phyloP scores from a whole-genome alignment of 2,113 vertebrate species.

The Eulemur macaco region DNA sequence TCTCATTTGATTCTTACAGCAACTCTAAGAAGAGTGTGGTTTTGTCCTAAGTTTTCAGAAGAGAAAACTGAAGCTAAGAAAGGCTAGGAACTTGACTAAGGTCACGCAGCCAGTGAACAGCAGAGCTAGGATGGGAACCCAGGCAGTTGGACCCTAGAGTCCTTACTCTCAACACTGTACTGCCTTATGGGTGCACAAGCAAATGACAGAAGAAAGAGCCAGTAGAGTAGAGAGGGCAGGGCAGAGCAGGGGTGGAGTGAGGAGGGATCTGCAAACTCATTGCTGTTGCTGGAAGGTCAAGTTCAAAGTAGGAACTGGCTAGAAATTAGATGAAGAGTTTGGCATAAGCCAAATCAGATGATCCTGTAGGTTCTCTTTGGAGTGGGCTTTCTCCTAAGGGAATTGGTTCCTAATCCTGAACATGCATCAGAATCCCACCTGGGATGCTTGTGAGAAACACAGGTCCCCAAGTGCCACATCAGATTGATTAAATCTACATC shows the following conservation, averaged over 20 bases:
- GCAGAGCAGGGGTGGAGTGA: background rate
- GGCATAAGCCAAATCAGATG: background rate
- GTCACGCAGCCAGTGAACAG: background rate
- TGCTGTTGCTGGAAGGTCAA: background rate
- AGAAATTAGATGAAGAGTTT: background rate
- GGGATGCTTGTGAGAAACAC: background rate
- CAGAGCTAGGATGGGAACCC: background rate
- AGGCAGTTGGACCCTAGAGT: background rate
- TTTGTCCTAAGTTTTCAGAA: constrained; percentile 27
- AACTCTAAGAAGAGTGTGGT: background rate
- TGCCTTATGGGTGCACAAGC: background rate
- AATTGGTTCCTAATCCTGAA: background rate
- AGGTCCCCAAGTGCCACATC: background rate
- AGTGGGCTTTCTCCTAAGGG: background rate
- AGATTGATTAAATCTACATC: background rate
- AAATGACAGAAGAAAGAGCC: background rate
- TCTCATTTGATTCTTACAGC: constrained; percentile 17
- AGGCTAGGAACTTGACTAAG: background rate
- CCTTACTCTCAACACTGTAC: background rate
- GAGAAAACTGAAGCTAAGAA: background rate
- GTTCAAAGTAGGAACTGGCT: background rate
- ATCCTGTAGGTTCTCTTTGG: background rate
- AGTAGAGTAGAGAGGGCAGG: background rate
- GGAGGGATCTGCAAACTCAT: background rate
- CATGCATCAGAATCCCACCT: background rate